Conservation (phyloP, 1,140 invertebrate species). For the Campodea augens region DNA sequence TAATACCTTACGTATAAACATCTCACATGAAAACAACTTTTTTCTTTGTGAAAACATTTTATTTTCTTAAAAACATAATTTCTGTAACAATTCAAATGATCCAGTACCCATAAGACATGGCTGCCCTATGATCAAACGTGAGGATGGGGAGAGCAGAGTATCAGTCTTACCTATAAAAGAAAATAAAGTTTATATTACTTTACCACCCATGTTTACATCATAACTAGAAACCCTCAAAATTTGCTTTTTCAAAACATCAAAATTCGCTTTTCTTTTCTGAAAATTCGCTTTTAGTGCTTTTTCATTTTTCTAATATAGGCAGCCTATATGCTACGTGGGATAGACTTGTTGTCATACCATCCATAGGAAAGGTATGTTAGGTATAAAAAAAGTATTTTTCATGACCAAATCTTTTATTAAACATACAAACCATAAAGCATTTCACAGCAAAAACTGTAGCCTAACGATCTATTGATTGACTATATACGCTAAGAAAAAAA, state of each 20-base stretch:
- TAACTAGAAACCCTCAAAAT: constrained; percentile 1
- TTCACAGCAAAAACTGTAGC: too few species aligned
- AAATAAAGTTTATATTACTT: constrained; percentile 9
- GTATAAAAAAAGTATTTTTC: too few species aligned
- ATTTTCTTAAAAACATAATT: constrained; percentile 7
- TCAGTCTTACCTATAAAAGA: constrained; percentile 41
- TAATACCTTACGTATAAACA: too few species aligned
- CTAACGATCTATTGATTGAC: too few species aligned
- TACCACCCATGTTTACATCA: constrained; percentile 2
- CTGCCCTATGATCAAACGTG: constrained; percentile 70
- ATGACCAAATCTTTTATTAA: too few species aligned
- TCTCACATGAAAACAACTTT: too few species aligned
- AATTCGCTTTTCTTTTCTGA: not conserved
- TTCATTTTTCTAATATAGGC: too few species aligned
- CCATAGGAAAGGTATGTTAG: too few species aligned
- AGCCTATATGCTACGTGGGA: not conserved
- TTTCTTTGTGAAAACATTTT: too few species aligned
- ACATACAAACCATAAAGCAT: too few species aligned
- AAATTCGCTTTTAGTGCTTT: too few species aligned
- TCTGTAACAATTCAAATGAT: constrained; percentile 36
- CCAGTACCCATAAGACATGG: constrained; percentile 71
- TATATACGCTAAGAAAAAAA: too few species aligned
- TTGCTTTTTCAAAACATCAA: not conserved
- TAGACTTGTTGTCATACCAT: not conserved
- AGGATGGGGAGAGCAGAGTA: constrained; percentile 63